Evolutionary conservation across 2,113 vertebrate genomes (phyloP).

Genomic region (Alectura lathami): DNA sequence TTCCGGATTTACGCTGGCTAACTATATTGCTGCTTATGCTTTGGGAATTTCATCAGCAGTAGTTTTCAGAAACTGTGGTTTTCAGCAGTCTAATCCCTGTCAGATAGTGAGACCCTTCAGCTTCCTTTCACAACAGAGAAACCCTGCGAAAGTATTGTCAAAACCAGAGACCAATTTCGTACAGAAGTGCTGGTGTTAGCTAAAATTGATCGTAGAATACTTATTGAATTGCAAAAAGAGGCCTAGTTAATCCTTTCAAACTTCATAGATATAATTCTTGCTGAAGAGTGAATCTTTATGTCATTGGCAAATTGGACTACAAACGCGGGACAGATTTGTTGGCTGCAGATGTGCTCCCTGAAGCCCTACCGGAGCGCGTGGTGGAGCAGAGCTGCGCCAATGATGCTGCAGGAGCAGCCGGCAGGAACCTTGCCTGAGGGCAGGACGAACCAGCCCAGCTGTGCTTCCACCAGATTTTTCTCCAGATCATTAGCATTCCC

Average conservation of each 20-base stretch:
- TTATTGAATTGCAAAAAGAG: not conserved
- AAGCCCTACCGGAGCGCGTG: not conserved
- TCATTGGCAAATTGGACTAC: not conserved
- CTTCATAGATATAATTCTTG: not conserved
- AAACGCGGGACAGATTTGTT: not conserved
- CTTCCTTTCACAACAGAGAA: not conserved
- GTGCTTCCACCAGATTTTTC: not conserved
- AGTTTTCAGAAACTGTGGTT: not conserved
- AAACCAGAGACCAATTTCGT: not conserved
- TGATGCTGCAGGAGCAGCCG: rapidly evolving
- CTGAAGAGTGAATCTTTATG: not conserved
- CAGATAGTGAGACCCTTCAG: not conserved
- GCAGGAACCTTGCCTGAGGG: not conserved
- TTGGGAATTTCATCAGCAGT: not conserved
- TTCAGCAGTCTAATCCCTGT: not conserved
- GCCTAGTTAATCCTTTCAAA: not conserved
- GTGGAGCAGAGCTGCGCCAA: not conserved
- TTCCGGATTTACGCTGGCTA: not conserved
- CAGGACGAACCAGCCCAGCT: rapidly evolving
- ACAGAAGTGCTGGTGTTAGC: not conserved
- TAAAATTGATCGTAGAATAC: not conserved
- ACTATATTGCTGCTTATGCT: not conserved
- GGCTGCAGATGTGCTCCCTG: not conserved
- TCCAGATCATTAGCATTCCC: not conserved
- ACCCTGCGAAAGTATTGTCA: not conserved